These are phyloP conservation scores for Protonibea diacanthus DNA, from an alignment of 2,797 vertebrate species.

Conservation along the genomic window DNA sequence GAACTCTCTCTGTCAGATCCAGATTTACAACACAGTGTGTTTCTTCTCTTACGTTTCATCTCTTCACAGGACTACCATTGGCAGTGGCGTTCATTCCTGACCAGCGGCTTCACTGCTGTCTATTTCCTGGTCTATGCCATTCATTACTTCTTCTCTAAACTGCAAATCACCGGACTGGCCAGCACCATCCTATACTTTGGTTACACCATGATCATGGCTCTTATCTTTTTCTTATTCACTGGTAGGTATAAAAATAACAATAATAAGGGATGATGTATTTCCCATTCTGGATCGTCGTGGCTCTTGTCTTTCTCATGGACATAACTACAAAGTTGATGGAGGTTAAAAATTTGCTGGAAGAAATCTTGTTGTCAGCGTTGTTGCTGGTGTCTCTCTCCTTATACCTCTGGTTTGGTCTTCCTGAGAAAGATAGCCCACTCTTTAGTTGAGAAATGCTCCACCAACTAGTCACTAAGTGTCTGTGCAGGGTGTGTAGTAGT, in stretches of 20 bases:
- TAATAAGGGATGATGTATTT: background rate
- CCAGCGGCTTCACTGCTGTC: constrained; percentile 94
- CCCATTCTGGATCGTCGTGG: no score
- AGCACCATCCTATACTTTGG: constrained; percentile 96
- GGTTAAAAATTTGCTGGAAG: no score
- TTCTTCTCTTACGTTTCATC: no score
- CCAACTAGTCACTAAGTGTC: no score
- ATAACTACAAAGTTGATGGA: no score
- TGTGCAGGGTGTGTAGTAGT: no score
- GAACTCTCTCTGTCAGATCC: background rate
- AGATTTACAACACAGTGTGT: background rate
- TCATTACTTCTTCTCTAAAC: constrained; percentile 96
- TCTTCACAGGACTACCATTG: constrained; percentile 92
- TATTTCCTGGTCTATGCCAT: constrained; percentile 95
- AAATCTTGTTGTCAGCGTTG: no score
- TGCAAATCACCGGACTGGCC: constrained; percentile 94
- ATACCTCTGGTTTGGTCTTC: no score
- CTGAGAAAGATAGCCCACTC: no score
- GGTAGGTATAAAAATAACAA: constrained; percentile 74
- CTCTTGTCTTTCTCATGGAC: no score
- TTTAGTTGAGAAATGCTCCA: no score
- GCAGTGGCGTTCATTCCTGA: constrained; percentile 97
- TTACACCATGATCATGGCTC: constrained; percentile 96
- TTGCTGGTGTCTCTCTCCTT: no score
- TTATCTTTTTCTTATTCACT: constrained; percentile 97